Base-by-base conservation (phyloP, 1,140 invertebrate species). In the Grapholita molesta region DNA sequence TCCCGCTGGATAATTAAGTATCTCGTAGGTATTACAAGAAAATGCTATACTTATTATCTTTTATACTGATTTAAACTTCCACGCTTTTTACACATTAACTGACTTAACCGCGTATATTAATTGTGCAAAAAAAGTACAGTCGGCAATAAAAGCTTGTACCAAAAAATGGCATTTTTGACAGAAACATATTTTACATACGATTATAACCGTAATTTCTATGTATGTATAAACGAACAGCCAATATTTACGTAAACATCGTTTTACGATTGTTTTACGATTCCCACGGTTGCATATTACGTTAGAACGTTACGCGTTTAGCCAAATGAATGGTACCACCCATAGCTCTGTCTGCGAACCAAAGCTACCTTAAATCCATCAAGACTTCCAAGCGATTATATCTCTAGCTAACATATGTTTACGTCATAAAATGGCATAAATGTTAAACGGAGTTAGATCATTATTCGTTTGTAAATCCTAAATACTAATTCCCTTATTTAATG, bases 181-280 rank as follows among this genome's bases (percentile, higher is more conserved):
- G n/a, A n/a, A n/a, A n/a, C n/a, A n/a, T n/a, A n/a, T n/a, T n/a
- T n/a, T n/a, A n/a, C n/a, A n/a, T n/a, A n/a, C n/a, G n/a, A n/a
- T n/a, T 32, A 32, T 32, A 33, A 33, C 32, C 32, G 9, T 33
- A 33, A 33, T 33, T 33, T 33, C 32, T 11, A 33, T 38, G 35
- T 38, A 38, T 38, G n/a, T 38, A 11, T 12, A n/a, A 38, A 38
- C 12, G n/a, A 6, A 38, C 35, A 11, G 32, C n/a, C 12, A 38
- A 38, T 15, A 38, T 15, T 15, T 12, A 38, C 2, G n/a, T 38
- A 38, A 15, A 38, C 35, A 38, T 38, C 35, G 28, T 38, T 70
- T 70, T 70, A 70, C 64, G 68, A 66, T 21, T 52, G 28, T 70
- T 70, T 70, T 70, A 70, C 64, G 61, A 66, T 69, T 52, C 68